phyloP scores from a whole-genome alignment of 1,140 invertebrate species.

The Potamilus streckersoni region DNA sequence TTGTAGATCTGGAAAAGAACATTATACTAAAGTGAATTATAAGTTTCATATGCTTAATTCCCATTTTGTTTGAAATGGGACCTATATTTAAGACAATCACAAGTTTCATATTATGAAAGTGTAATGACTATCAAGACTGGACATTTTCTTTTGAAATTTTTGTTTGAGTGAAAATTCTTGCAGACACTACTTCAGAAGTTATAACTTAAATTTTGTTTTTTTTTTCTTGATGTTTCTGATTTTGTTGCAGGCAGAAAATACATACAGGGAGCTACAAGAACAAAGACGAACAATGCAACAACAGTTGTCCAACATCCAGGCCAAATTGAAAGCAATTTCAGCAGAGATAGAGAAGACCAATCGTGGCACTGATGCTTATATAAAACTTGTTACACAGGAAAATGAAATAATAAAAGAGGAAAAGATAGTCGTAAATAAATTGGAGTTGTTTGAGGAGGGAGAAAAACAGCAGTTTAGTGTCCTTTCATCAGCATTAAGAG shows the following conservation, averaged over 20 bases:
- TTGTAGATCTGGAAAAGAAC: no score
- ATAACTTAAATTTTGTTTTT: not conserved
- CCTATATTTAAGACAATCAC: no score
- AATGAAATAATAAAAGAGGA: conserved; percentile 68
- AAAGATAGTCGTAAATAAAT: conserved; percentile 57
- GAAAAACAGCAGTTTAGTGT: conserved; percentile 78
- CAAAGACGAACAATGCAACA: conserved; percentile 72
- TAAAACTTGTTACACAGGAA: conserved; percentile 72
- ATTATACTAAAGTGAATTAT: no score
- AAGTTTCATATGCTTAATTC: no score
- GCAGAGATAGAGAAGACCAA: conserved; percentile 77
- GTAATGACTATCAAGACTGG: no score
- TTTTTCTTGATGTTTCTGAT: conserved; percentile 2
- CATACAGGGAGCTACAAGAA: conserved; percentile 75
- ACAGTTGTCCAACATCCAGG: conserved; percentile 72
- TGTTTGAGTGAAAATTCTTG: no score
- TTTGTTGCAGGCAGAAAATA: conserved; percentile 71
- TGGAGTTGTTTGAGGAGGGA: conserved; percentile 63
- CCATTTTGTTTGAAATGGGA: no score
- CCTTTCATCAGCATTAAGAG: conserved; percentile 77
- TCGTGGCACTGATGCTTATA: conserved; percentile 77
- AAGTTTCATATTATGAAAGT: no score
- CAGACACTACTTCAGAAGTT: no score
- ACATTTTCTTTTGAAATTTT: no score
- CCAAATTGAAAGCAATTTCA: conserved; percentile 75